Evolutionary conservation across 2,113 vertebrate genomes (phyloP).

Genomic region (Petroica traversi): DNA sequence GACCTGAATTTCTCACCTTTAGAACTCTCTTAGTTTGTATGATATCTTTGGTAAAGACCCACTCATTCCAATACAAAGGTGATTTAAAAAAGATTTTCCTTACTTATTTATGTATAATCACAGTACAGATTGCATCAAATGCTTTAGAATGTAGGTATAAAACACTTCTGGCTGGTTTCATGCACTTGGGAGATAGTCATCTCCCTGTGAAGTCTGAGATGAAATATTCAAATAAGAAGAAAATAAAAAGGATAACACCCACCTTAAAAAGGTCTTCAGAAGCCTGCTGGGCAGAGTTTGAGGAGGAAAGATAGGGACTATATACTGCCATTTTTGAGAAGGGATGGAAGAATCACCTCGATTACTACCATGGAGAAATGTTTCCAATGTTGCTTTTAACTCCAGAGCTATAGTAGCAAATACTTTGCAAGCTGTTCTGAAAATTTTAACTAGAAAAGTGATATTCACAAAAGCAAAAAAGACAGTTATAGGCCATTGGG

Average conservation of each 20-base stretch:
- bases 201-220: conserved; percentile 22
- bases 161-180: not conserved
- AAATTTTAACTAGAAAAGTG: conserved; percentile 42
- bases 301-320: not conserved
- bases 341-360: conserved; percentile 2
- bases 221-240: conserved; percentile 32
- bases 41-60: not conserved
- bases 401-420: conserved; percentile 35
- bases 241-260: conserved; percentile 6
- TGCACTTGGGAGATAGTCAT: not conserved
- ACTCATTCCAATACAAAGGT: not conserved
- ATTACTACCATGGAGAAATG: conserved; percentile 3
- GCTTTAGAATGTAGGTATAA: not conserved
- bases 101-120: conserved; percentile 14
- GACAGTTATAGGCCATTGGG: conserved; percentile 10
- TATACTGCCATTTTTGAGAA: conserved; percentile 24
- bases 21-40: not conserved
- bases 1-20: not conserved
- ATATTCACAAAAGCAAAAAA: conserved; percentile 57
- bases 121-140: conserved; percentile 17
- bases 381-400: conserved; percentile 62
- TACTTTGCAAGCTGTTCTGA: conserved; percentile 32
- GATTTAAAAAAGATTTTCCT: not conserved
- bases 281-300: conserved; percentile 1
- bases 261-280: conserved; percentile 24